Conservation (phyloP, 2,888 invertebrate genomes). For the Leucoma salicis region DNA sequence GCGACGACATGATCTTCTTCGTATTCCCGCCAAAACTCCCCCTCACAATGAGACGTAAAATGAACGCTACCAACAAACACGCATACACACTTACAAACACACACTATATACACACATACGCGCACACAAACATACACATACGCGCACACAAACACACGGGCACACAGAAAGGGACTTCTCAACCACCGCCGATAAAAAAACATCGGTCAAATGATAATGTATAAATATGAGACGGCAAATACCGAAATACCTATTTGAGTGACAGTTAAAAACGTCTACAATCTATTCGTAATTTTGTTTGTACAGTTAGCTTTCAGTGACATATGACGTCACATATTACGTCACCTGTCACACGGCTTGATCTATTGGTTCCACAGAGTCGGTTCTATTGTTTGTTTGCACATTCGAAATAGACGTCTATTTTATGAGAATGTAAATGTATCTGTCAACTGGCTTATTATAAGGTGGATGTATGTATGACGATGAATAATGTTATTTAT, state of each 20-base stretch:
- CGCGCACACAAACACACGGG: too few species aligned
- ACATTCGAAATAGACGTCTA: conserved; percentile 5
- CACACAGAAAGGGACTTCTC: too few species aligned
- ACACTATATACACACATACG: too few species aligned
- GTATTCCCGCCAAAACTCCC: too few species aligned
- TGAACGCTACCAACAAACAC: too few species aligned
- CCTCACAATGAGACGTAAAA: too few species aligned
- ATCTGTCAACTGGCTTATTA: conserved; percentile 2
- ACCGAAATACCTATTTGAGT: background rate
- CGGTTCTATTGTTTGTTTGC: conserved; percentile 2
- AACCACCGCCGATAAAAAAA: too few species aligned
- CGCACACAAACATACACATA: too few species aligned
- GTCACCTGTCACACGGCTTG: conserved; percentile 12
- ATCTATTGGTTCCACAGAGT: conserved; percentile 12
- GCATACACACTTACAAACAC: too few species aligned
- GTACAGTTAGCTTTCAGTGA: conserved; percentile 6
- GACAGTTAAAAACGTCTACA: background rate
- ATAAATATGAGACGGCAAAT: background rate
- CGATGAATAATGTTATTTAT: background rate
- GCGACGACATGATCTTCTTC: too few species aligned
- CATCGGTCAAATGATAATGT: too few species aligned
- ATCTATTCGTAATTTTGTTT: background rate
- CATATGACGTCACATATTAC: conserved; percentile 10
- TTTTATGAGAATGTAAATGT: conserved; percentile 13
- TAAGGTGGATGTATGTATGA: background rate